These are phyloP conservation scores for Channa striata DNA, from an alignment of 2,797 vertebrate genomes.

Conservation along the genomic window DNA sequence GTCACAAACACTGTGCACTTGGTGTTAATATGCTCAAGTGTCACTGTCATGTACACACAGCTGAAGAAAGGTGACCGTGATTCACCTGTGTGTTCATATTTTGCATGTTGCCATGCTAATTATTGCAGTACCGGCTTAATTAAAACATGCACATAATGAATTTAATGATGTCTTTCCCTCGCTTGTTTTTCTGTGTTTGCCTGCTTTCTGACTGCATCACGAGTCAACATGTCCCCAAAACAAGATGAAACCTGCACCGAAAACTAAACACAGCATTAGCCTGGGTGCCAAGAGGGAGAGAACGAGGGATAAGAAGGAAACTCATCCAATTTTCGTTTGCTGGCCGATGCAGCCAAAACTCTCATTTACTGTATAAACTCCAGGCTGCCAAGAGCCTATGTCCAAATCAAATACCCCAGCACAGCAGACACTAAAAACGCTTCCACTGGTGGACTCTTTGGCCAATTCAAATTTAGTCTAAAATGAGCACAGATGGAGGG, in stretches of 20 bases:
- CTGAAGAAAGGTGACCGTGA: no score
- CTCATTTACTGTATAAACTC: slow-evolving; percentile 76
- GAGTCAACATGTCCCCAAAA: slow-evolving; percentile 58
- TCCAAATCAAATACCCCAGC: slow-evolving; percentile 74
- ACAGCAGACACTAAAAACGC: slow-evolving; percentile 61
- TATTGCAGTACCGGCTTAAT: background rate
- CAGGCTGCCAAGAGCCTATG: slow-evolving; percentile 60
- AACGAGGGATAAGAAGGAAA: slow-evolving; percentile 49
- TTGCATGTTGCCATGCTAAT: background rate
- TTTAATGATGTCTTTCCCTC: slow-evolving; percentile 21
- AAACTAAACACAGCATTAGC: slow-evolving; percentile 66
- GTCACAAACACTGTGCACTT: background rate
- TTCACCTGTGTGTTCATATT: background rate
- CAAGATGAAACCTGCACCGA: slow-evolving; percentile 58
- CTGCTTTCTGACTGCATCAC: slow-evolving; percentile 16
- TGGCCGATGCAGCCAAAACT: slow-evolving; percentile 68
- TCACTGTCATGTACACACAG: background rate
- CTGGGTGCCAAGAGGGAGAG: slow-evolving; percentile 58
- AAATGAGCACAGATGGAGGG: slow-evolving; percentile 71
- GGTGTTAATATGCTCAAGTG: background rate
- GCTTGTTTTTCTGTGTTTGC: slow-evolving; percentile 11
- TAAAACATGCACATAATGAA: background rate
- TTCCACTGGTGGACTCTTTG: slow-evolving; percentile 50
- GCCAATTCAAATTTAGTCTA: slow-evolving; percentile 65
- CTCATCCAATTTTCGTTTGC: slow-evolving; percentile 69